Evolutionary conservation across 2,888 invertebrate species (phyloP).

Genomic region (Conchocele bisecta): DNA sequence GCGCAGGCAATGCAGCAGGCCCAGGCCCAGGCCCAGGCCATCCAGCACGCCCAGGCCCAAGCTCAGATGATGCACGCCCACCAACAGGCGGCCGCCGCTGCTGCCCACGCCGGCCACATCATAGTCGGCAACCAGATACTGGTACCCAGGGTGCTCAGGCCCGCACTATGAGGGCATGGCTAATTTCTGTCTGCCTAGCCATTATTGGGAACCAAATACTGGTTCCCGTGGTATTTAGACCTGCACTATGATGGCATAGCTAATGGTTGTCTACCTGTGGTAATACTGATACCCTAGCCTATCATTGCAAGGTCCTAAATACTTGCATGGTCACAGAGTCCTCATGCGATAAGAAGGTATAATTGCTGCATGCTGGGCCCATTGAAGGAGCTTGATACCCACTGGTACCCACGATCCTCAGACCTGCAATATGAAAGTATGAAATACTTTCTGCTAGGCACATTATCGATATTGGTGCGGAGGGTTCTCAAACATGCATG

Average conservation of each 20-base stretch:
- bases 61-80: conserved; percentile 41
- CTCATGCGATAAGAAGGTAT: too few relatives aligned
- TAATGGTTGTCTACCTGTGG: too few relatives aligned
- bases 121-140: conserved; percentile 70
- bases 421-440: too few relatives aligned
- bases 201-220: conserved; percentile 70
- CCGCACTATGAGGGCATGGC: conserved; percentile 59
- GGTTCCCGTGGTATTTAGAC: conserved; percentile 69
- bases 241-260: conserved; percentile 64
- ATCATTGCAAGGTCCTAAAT: too few relatives aligned
- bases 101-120: conserved; percentile 65
- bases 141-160: conserved; percentile 69
- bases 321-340: too few relatives aligned
- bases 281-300: too few relatives aligned
- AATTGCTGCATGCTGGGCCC: too few relatives aligned
- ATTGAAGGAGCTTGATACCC: too few relatives aligned
- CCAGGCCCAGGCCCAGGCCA: conserved; percentile 23
- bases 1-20: conserved; percentile 44
- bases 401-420: too few relatives aligned
- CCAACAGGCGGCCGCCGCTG: conserved; percentile 37
- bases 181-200: conserved; percentile 67
- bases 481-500: too few relatives aligned
- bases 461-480: too few relatives aligned
- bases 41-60: conserved; percentile 15
- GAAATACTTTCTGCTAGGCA: too few relatives aligned